Base-by-base conservation (phyloP, 2,113 vertebrate species). In the Odobenus rosmarus region DNA sequence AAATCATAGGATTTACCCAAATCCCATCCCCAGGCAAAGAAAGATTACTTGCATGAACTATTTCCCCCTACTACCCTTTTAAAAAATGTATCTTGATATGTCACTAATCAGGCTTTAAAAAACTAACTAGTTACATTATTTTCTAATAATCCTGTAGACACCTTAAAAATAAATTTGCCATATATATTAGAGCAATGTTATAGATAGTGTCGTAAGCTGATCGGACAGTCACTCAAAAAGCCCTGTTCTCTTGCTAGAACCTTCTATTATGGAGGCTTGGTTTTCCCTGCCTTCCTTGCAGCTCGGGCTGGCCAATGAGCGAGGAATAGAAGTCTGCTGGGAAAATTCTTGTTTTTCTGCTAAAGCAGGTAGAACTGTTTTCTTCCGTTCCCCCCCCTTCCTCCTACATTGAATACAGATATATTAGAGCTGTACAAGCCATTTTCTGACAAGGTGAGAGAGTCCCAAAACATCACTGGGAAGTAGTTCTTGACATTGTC, bases 321-420 rank as follows among this genome's bases (percentile, higher is more conserved):
- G 24, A 59, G 51, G 88, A 88, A 67, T 7, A 76, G 74, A 71
- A 76, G 33, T 46, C 23, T 36, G 7, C 33, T 92, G 26, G 5
- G 53, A 57, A 96, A 36, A 72, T 57, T 79, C 89, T 95, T 62
- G 28, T 79, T 92, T 96, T 61, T 36, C 42, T n/a, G 31, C 61
- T 71, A 57, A 77, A 59, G 19, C 8, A 36, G 74, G 46, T 31
- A 24, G 21, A 82, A 28, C 4, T 3, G 4, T 39, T 31, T 18
- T 86, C n/a, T 24, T 12, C 61, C 42, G 1, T n/a, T 31, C 26
- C 46, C 8, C 7, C 10, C 11, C 16, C 28, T 76, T 76, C 49
- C 28, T 67, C 33, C 59, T 69, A 19, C 76, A 61, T 4, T 33
- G 19, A 74, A 53, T 76, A 16, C 39, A 49, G 31, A 24, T 26